Evolutionary conservation across 2,113 vertebrate species (phyloP).

Genomic region (Takifugu bimaculatus): DNA sequence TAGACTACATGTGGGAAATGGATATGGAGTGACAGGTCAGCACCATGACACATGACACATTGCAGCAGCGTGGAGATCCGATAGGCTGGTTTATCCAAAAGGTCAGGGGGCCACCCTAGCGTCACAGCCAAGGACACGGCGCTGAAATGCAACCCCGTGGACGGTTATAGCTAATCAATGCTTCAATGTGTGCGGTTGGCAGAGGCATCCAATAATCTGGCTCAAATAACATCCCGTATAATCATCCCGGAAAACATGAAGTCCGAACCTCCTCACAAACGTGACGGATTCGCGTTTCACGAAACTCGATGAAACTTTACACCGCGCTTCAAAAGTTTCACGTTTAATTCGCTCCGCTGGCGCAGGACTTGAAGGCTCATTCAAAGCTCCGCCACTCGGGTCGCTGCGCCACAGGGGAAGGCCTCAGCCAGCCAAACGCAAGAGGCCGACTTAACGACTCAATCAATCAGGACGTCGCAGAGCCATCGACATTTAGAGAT

Average conservation of each 20-base stretch:
- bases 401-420: too few species aligned
- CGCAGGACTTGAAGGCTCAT: too few species aligned
- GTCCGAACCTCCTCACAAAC: too few species aligned
- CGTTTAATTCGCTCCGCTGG: too few species aligned
- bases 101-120: slow-evolving; percentile 24
- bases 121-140: slow-evolving; percentile 4
- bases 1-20: slow-evolving; percentile 42
- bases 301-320: too few species aligned
- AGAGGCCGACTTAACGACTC: background rate
- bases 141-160: slow-evolving; percentile 8
- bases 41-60: slow-evolving; percentile 25
- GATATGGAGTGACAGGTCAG: slow-evolving; percentile 56
- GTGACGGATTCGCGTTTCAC: too few species aligned
- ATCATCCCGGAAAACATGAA: background rate
- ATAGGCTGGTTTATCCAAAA: slow-evolving; percentile 22
- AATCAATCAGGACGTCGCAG: slow-evolving; percentile 19
- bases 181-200: background rate
- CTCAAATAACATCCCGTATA: background rate
- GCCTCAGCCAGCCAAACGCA: background rate
- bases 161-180: slow-evolving; percentile 14
- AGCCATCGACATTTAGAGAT: slow-evolving; percentile 10
- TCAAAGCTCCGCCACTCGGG: too few species aligned
- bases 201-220: background rate
- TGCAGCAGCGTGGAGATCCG: slow-evolving; percentile 19
- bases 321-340: too few species aligned